Evolutionary conservation across 2,797 vertebrate genomes (phyloP), one percentile per base, ranked within the genome.

Genomic region (Myotis daubentonii): DNA sequence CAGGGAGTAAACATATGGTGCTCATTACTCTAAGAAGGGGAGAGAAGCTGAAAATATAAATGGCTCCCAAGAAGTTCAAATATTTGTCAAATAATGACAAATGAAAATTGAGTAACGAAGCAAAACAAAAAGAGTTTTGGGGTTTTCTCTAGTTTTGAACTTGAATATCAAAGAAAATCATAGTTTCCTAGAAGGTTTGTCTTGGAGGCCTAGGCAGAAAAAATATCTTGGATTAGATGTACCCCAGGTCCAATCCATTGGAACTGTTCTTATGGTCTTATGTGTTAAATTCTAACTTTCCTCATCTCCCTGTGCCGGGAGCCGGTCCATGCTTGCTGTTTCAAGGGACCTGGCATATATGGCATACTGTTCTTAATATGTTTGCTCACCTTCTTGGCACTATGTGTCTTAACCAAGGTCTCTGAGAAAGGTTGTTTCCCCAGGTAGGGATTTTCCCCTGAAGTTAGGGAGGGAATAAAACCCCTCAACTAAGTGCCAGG

Each of bases 141-240:
- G 8, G 3, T 33, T 8, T 20, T 89, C 74, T 93, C 51, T 76
- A 38, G 66, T 80, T 95, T 89, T 72, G n/a, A 93, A 84, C 55
- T 47, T 89, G 51, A 25, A 75, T 71, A 47, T 70, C 38, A 47
- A 16, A 68, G 12, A 57, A 68, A 62, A 38, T 36, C 23, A 16
- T 62, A 9, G 19, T 49, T 68, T 81, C 68, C 68, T 19, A 2
- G 6, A 60, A 79, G 28, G 3, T 60, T 79, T 55, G 1, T 72
- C 53, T 36, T 62, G 10, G 65, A 71, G 41, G 8, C 53, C n/a
- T 44, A 47, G 23, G 16, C 57, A 25, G 23, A 87, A 41, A 75
- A 60, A 71, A 44, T 57, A 3, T 30, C 47, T 51, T 5, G 6
- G 25, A 20, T 11, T 44, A 36, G 30, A 38, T 49, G 41, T 30